Evolutionary conservation across 2,113 vertebrate species (phyloP).

Genomic region (Silurus glanis): DNA sequence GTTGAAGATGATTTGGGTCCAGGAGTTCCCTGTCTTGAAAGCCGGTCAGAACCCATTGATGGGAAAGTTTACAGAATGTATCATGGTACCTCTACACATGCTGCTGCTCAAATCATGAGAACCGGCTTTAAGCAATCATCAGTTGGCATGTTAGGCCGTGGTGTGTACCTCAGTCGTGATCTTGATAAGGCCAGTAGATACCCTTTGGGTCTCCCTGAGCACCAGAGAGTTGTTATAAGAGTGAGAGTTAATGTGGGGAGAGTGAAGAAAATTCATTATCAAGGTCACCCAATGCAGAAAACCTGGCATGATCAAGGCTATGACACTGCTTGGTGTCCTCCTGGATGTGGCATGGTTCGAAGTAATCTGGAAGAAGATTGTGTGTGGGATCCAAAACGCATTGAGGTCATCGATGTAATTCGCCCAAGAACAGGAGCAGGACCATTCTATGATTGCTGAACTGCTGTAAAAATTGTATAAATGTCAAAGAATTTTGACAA

Average conservation of each 20-base stretch:
- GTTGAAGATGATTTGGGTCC: conserved; percentile 46
- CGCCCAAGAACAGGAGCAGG: neutral
- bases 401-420: neutral
- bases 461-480: neutral
- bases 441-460: neutral
- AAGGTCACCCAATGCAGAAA: conserved; percentile 37
- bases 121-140: conserved; percentile 41
- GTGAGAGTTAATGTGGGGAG: conserved; percentile 31
- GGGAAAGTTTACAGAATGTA: conserved; percentile 51
- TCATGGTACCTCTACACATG: conserved; percentile 46
- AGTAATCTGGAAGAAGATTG: conserved; percentile 45
- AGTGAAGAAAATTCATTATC: conserved; percentile 30
- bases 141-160: conserved; percentile 51
- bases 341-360: conserved; percentile 26
- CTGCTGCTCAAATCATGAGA: neutral
- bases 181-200: conserved; percentile 50
- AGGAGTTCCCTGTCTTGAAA: conserved; percentile 17
- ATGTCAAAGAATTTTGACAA: no score
- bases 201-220: neutral
- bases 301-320: conserved; percentile 35
- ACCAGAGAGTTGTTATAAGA: conserved; percentile 12
- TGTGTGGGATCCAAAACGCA: conserved; percentile 40
- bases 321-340: conserved; percentile 45
- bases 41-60: neutral
- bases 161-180: conserved; percentile 59